These are phyloP conservation scores for Podotricha telesiphe DNA, from an alignment of 2,888 invertebrate species.

Conservation along the genomic window DNA sequence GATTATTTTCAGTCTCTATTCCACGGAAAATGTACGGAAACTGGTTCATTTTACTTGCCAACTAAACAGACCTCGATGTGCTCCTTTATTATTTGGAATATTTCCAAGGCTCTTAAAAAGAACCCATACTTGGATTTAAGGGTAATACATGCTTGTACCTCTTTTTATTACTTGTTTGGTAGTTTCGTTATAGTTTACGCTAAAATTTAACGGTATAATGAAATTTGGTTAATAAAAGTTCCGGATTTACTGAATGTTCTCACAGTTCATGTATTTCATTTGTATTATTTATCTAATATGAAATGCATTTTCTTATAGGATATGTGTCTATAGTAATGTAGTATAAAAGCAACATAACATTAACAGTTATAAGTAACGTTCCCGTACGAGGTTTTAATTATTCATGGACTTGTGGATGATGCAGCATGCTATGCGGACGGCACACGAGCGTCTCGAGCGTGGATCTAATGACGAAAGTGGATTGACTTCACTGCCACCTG, in stretches of 20 bases:
- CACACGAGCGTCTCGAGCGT: slow-evolving; percentile 54
- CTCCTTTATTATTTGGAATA: slow-evolving; percentile 69
- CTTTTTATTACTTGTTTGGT: neutral
- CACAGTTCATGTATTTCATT: neutral
- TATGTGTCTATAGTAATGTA: neutral
- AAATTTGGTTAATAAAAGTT: no score
- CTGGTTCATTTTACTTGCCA: slow-evolving; percentile 35
- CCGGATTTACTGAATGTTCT: neutral
- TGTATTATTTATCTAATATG: neutral
- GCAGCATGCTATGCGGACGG: slow-evolving; percentile 50
- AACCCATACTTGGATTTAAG: slow-evolving; percentile 63
- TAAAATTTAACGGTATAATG: neutral
- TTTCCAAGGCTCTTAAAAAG: slow-evolving; percentile 65
- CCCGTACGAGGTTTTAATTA: slow-evolving; percentile 20
- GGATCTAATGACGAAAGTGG: slow-evolving; percentile 49
- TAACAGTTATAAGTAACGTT: neutral
- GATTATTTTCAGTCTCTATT: slow-evolving; percentile 34
- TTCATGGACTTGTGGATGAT: slow-evolving; percentile 24
- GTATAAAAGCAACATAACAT: neutral
- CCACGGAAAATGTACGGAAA: slow-evolving; percentile 32
- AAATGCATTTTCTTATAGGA: neutral
- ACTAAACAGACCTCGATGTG: slow-evolving; percentile 58
- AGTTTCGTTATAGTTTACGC: neutral
- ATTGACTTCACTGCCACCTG: slow-evolving; percentile 52
- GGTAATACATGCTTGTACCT: slow-evolving; percentile 51